phyloP scores from a whole-genome alignment of 1,140 invertebrate species.

The Metaphire vulgaris region DNA sequence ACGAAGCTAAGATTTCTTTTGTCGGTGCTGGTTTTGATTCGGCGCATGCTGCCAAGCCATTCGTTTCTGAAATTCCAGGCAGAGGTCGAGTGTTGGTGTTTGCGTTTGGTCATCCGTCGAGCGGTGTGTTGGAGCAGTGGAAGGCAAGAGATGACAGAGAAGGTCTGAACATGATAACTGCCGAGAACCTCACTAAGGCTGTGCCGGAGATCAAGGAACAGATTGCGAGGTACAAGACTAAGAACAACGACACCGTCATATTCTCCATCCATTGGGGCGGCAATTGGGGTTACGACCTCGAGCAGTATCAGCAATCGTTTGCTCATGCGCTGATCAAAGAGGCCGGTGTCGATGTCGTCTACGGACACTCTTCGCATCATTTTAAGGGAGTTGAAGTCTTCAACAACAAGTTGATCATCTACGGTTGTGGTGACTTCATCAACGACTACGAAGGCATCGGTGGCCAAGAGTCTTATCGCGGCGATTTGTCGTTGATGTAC shows the following conservation, averaged over 20 bases:
- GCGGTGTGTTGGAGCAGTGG: conserved; percentile 7
- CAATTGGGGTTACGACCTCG: conserved; percentile 10
- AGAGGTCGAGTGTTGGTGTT: conserved; percentile 16
- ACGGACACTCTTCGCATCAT: conserved; percentile 17
- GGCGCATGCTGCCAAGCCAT: background rate
- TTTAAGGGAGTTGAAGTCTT: conserved; percentile 4
- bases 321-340: conserved; percentile 9
- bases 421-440: conserved; percentile 16
- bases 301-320: background rate
- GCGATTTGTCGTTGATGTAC: conserved; percentile 12
- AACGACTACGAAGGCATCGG: conserved; percentile 17
- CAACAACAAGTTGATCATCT: conserved; percentile 7
- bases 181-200: background rate
- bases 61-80: background rate
- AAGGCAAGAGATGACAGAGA: conserved; percentile 1
- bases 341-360: conserved; percentile 1
- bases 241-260: background rate
- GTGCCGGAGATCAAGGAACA: background rate
- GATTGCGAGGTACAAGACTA: background rate
- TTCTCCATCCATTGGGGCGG: conserved; percentile 16
- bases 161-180: conserved; percentile 3
- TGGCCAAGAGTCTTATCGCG: conserved; percentile 7
- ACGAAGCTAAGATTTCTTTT: background rate
- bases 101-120: conserved; percentile 9
- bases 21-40: conserved; percentile 8